These are phyloP conservation scores for Drosophila subpulchrella DNA, from an alignment of 1,140 invertebrate genomes.

Conservation along the genomic window DNA sequence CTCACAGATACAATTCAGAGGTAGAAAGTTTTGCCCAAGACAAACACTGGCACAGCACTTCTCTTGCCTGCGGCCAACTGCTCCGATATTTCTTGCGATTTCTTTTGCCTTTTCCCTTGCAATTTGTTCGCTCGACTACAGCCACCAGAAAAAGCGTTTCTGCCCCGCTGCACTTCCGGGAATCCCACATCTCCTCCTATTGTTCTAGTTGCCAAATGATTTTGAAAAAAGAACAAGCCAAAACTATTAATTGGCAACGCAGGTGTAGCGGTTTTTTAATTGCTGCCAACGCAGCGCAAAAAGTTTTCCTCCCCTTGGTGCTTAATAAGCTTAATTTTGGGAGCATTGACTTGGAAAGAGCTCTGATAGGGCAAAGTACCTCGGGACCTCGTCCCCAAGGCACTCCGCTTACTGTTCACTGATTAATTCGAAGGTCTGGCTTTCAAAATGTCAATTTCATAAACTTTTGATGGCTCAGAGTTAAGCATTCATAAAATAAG, in stretches of 20 bases:
- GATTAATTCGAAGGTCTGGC: background rate
- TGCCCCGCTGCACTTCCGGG: slow-evolving; percentile 17
- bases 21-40: slow-evolving; percentile 55
- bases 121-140: slow-evolving; percentile 27
- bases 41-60: slow-evolving; percentile 59
- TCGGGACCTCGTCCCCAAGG: background rate
- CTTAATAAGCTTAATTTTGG: slow-evolving; percentile 56
- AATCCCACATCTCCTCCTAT: background rate
- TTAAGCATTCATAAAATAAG: no score
- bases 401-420: background rate
- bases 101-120: slow-evolving; percentile 28
- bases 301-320: slow-evolving; percentile 35
- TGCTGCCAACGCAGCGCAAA: slow-evolving; percentile 67
- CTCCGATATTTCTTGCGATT: slow-evolving; percentile 33
- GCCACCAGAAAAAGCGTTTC: slow-evolving; percentile 14
- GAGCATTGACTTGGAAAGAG: slow-evolving; percentile 67
- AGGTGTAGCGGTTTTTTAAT: slow-evolving; percentile 65
- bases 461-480: background rate
- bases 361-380: slow-evolving; percentile 35
- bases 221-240: slow-evolving; percentile 37
- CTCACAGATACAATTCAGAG: slow-evolving; percentile 20
- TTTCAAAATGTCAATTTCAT: background rate
- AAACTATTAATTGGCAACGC: slow-evolving; percentile 77
- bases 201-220: slow-evolving; percentile 42
- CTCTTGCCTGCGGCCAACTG: slow-evolving; percentile 5